Conservation (phyloP, 2,113 vertebrate genomes). For the Hippolais icterina region DNA sequence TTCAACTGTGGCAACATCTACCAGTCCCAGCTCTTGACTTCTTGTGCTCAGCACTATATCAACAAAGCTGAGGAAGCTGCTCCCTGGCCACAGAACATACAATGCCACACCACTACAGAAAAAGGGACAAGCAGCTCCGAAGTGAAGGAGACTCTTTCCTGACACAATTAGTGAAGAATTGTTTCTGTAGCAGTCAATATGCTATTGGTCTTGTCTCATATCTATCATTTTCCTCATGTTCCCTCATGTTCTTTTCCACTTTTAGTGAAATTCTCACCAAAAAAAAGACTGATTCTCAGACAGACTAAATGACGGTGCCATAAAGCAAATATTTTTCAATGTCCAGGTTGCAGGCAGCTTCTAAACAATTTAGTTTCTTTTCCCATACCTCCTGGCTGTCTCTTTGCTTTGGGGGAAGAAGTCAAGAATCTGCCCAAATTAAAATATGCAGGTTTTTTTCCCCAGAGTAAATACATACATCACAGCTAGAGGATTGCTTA, state of each 20-base stretch:
- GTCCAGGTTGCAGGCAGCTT: not conserved
- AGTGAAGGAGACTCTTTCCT: not conserved
- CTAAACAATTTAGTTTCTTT: not conserved
- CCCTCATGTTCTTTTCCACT: not conserved
- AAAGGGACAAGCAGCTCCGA: not conserved
- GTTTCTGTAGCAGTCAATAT: not conserved
- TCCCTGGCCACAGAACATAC: not conserved
- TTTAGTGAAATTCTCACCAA: not conserved
- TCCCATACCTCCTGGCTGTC: not conserved
- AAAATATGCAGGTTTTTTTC: not conserved
- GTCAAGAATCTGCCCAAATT: not conserved
- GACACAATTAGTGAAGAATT: not conserved
- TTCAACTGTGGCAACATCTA: not conserved
- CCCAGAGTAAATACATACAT: not conserved
- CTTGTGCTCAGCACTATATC: not conserved
- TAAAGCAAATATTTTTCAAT: not conserved
- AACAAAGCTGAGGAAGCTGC: not conserved
- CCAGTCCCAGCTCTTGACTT: not conserved
- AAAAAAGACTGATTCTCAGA: not conserved
- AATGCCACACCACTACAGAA: not conserved
- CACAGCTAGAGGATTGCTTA: not conserved
- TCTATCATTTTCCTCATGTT: not conserved
- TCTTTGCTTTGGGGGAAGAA: not conserved
- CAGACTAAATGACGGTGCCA: not conserved
- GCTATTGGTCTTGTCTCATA: not conserved